Evolutionary conservation across 1,140 invertebrate species (phyloP).

Genomic region (Parasteatoda tepidariorum): DNA sequence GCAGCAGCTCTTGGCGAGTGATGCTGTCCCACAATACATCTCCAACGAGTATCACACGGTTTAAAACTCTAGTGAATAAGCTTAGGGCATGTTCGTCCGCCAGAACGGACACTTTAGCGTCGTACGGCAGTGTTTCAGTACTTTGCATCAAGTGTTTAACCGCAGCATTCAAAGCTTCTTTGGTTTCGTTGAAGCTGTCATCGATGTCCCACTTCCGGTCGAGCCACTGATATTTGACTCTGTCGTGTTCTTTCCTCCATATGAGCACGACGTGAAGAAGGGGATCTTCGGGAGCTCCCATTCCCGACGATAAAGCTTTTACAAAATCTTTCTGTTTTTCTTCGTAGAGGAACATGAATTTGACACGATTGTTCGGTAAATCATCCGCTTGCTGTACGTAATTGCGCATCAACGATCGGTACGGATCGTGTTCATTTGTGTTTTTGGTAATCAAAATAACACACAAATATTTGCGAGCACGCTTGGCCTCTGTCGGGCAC

Average conservation of each 20-base stretch:
- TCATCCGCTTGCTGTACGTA: slow-evolving; percentile 73
- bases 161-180: slow-evolving; percentile 77
- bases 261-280: slow-evolving; percentile 81
- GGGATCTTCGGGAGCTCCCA: slow-evolving; percentile 64
- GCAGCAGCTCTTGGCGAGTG: slow-evolving; percentile 83
- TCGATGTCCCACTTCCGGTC: slow-evolving; percentile 74
- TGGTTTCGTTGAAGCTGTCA: slow-evolving; percentile 77
- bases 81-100: slow-evolving; percentile 80
- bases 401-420: slow-evolving; percentile 69
- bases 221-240: slow-evolving; percentile 93
- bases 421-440: slow-evolving; percentile 67
- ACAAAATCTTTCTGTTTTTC: slow-evolving; percentile 86
- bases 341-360: slow-evolving; percentile 87
- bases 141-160: slow-evolving; percentile 79
- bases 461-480: slow-evolving; percentile 85
- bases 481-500: slow-evolving; percentile 87
- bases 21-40: slow-evolving; percentile 80
- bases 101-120: slow-evolving; percentile 66
- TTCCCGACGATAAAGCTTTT: slow-evolving; percentile 77
- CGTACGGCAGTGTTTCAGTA: slow-evolving; percentile 73
- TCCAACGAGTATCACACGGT: slow-evolving; percentile 76
- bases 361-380: slow-evolving; percentile 59
- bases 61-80: slow-evolving; percentile 78
- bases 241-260: slow-evolving; percentile 85
- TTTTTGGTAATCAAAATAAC: slow-evolving; percentile 86